phyloP scores from a whole-genome alignment of 2,888 invertebrate species.

The Uropetala carovei region DNA sequence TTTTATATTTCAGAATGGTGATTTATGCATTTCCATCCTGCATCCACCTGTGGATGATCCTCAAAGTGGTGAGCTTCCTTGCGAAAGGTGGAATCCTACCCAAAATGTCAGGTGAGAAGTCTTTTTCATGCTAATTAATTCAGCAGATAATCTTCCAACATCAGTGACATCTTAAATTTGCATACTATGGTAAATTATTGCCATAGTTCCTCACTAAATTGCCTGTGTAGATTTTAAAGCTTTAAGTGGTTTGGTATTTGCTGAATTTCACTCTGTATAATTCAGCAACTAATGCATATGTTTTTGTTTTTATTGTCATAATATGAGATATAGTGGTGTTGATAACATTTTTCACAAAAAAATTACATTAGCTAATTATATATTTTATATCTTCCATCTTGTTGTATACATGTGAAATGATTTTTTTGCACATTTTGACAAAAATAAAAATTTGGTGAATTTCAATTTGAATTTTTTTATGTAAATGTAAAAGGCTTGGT shows the following conservation, averaged over 20 bases:
- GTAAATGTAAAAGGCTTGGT: too few relatives aligned
- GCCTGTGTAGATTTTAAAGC: neutral
- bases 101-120: constrained; percentile 89
- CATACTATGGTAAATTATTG: neutral
- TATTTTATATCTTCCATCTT: too few relatives aligned
- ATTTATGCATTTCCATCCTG: constrained; percentile 98
- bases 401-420: too few relatives aligned
- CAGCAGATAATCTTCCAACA: neutral
- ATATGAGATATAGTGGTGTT: too few relatives aligned
- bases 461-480: too few relatives aligned
- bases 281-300: too few relatives aligned
- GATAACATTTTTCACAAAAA: too few relatives aligned
- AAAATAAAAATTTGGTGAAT: too few relatives aligned
- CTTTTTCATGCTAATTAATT: constrained; percentile 34
- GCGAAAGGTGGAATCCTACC: constrained; percentile 99
- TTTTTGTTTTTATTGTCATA: too few relatives aligned
- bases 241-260: neutral
- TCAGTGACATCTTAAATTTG: neutral
- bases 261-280: neutral
- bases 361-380: too few relatives aligned
- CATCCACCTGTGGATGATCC: constrained; percentile 99
- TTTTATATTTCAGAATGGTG: constrained; percentile 89
- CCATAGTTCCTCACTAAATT: neutral
- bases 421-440: too few relatives aligned
- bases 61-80: constrained; percentile 98